Evolutionary conservation across 2,888 invertebrate genomes (phyloP), one percentile per base, ranked within the genome.

Genomic region (Kuschelorhynchus macadamiae): DNA sequence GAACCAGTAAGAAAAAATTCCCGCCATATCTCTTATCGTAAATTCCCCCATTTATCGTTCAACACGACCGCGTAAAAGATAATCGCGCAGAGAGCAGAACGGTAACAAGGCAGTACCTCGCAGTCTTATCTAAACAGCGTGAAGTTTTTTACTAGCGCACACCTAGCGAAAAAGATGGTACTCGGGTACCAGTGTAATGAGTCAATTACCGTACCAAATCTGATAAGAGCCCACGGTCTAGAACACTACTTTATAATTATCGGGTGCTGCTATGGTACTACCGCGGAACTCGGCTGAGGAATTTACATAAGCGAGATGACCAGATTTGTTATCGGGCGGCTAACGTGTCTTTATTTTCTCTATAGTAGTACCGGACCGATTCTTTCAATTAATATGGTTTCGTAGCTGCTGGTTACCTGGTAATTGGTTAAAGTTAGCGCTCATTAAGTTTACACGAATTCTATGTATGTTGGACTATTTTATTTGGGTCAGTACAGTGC

Each of bases 301-400:
- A 82, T 82, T 82, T 81, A 80, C 82, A 82, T 82, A 81, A 81
- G 80, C 81, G 81, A 81, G 82, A 81, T 82, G 75, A 66, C 72
- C 76, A 75, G 82, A 81, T 81, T 79, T 77, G 76, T 78, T 80
- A 81, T 82, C 81, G 76, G 32, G 11, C 62, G 49, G 61, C 32
- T 21, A 1, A 30, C 21, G 56, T 44, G 44, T 50, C 42, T 61
- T 41, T 49, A 50, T 61, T 50, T 41, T 49, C 60, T 39, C 46
- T 20, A 9, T 11, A 9, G 11, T 12, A 17, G 21, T 39, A 11
- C 14, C 36, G 36, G n/a, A 36, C 5, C 5, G 36, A 36, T 42
- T 16, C 16, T 16, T 16, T 17, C 42, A 16, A 42, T 42, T 42
- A 36, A 36, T 36, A 36, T 14, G 42, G 42, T 42, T 42, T 3